Conservation (phyloP, 2,113 vertebrate genomes). For the Lamprologus sp. region DNA sequence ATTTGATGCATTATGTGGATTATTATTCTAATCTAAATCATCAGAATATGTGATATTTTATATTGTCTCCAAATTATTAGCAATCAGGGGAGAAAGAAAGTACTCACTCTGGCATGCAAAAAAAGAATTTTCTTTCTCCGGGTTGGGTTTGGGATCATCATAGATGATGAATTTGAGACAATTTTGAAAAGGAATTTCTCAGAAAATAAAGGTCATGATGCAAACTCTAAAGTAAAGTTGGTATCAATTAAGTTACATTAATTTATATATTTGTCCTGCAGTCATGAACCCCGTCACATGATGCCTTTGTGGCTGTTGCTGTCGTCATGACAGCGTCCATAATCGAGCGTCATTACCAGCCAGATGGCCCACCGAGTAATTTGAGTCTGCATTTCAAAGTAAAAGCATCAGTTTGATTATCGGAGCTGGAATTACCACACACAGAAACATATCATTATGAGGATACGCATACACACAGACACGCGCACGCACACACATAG, state of each 20-base stretch:
- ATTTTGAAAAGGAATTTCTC: not conserved
- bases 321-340: not conserved
- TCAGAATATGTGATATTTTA: not conserved
- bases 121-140: not conserved
- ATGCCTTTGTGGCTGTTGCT: not conserved
- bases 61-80: not conserved
- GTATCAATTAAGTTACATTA: not conserved
- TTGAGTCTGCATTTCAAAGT: slow-evolving; percentile 45
- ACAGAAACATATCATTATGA: slow-evolving; percentile 17
- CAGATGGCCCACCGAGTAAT: slow-evolving; percentile 41
- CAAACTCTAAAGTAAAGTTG: not conserved
- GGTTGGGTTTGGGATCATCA: not conserved
- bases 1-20: not conserved
- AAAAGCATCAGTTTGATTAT: slow-evolving; percentile 59
- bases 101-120: not conserved
- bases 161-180: not conserved
- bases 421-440: slow-evolving; percentile 41
- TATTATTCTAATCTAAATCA: not conserved
- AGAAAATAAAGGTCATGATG: not conserved
- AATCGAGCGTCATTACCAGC: not conserved
- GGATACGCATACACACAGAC: slow-evolving; percentile 4
- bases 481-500: not conserved
- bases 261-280: not conserved
- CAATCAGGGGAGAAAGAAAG: not conserved
- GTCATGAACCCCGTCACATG: not conserved